Percentiles rank a stretch among this genome's conserved stretches.
Evolutionary conservation across 2,797 vertebrate species (phyloP).

Genomic region (Propithecus perrieri): DNA sequence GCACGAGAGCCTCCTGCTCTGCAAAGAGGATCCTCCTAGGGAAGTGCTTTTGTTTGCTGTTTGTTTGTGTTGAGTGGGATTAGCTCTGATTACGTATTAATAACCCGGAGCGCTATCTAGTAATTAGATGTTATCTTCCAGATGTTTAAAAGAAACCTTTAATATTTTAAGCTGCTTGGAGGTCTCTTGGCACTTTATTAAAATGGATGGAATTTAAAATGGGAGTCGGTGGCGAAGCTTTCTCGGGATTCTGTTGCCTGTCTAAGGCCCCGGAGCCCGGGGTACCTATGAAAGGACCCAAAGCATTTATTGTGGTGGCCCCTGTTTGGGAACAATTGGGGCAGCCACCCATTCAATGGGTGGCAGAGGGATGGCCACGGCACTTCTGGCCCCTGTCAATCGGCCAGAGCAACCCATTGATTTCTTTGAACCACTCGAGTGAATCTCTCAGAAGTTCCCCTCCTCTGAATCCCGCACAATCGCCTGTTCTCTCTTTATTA

Average conservation of each 20-base stretch:
- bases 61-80: slow-evolving; percentile 64
- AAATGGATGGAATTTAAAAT: slow-evolving; percentile 51
- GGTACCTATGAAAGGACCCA: slow-evolving; percentile 58
- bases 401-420: slow-evolving; percentile 76
- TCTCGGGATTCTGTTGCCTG: slow-evolving; percentile 27
- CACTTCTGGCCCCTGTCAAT: slow-evolving; percentile 56
- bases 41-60: slow-evolving; percentile 53
- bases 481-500: slow-evolving; percentile 92
- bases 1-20: no score
- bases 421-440: slow-evolving; percentile 83
- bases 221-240: background rate
- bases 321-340: slow-evolving; percentile 72
- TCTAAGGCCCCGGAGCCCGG: background rate
- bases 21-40: background rate
- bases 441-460: slow-evolving; percentile 77
- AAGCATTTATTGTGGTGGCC: slow-evolving; percentile 68
- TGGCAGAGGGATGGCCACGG: background rate
- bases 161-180: slow-evolving; percentile 75
- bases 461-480: slow-evolving; percentile 75
- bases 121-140: slow-evolving; percentile 78
- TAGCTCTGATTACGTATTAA: slow-evolving; percentile 72
- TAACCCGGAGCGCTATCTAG: slow-evolving; percentile 69
- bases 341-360: slow-evolving; percentile 68
- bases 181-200: slow-evolving; percentile 63
- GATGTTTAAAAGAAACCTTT: slow-evolving; percentile 71